Evolutionary conservation across 2,888 invertebrate species (phyloP), one percentile per base, ranked within the genome.

Genomic region (Dryomyza anilis): DNA sequence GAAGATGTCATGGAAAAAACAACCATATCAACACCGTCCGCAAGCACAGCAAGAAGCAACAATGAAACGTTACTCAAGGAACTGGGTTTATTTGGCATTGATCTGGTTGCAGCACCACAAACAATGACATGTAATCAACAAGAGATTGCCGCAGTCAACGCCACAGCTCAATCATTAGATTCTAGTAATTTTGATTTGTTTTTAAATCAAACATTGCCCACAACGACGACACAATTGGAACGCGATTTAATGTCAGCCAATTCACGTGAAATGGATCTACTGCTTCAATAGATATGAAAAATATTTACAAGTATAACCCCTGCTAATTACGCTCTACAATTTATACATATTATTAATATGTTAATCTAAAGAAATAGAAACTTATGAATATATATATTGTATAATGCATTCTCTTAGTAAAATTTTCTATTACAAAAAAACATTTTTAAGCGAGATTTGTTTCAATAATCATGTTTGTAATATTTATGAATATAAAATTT

Each of bases 51-150:
- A n/a, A n/a, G n/a, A n/a, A 64, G 69, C 29, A 70, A 29, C 39
- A 69, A 71, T 33, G 77, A 81, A 33, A 70, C 70, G 46, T 81
- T 88, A 23, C 74, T 88, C 60, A 85, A 86, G 43, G 88, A 88
- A 72, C 76, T 88, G 10, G 88, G 88, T 0, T 72, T 88, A 29
- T 86, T 85, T 1, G 88, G 87, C 65, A 84, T 86, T 1, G 83
- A 83, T 70, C 71, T 84, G 21, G n/a, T n/a, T n/a, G 67, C 76
- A 3, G 74, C 73, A 65, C 76, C 78, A 7, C 73, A 76, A 62
- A 74, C 73, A 2, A 71, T 76, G 14, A 72, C 71, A 45, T n/a
- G n/a, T n/a, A 74, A 78, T 52, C 74, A 75, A 68, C 71, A 68
- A 27, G 74, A 76, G 64, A 72, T 74, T 6, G 69, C 70, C 5